Evolutionary conservation across 2,888 invertebrate species (phyloP), one percentile per base, ranked within the genome.

Genomic region (Agonum fuliginosum): DNA sequence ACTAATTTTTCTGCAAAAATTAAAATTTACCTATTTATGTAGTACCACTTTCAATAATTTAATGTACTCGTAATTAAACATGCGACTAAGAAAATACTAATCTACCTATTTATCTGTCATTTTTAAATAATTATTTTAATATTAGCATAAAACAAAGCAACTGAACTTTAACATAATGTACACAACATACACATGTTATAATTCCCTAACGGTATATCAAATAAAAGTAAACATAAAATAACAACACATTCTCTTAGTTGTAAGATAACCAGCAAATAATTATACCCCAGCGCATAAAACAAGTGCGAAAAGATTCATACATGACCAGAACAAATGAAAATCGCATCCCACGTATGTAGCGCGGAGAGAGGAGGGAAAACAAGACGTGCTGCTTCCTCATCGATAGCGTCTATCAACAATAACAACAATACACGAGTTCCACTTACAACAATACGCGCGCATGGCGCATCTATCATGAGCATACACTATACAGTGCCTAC

Each of bases 401-500:
- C 67, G 67, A 67, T 67, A 67, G 67, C 41, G 22, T 8, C 67
- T 30, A 67, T 41, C 37, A 67, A 67, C 67, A 67, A 67, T 67
- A 67, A 67, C 67, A 67, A 54, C 58, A 62, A 62, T 62, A 62
- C 58, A 62, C 30, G 58, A 62, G 30, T 62, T 62, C 58, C 58
- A 62, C 54, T 54, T 54, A 24, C 58, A 62, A 67, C 67, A 67
- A 67, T 67, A n/a, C 67, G 37, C 37, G 22, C n/a, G 19, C 62
- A 30, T 62, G 20, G 43, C 37, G 30, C 48, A 48, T 48, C 51
- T 71, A 71, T 51, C 51, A 48, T 48, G 30, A 34, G 37, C 51
- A 19, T 72, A 72, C 72, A 72, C 72, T 41, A 58, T 58, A 72
- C 58, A 72, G 58, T 72, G n/a, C 51, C 30, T 72, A 72, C 72